These are phyloP conservation scores for Dendronephthya gigantea DNA, from an alignment of 64 coral and sea anemone genomes.

Conservation along the genomic window DNA sequence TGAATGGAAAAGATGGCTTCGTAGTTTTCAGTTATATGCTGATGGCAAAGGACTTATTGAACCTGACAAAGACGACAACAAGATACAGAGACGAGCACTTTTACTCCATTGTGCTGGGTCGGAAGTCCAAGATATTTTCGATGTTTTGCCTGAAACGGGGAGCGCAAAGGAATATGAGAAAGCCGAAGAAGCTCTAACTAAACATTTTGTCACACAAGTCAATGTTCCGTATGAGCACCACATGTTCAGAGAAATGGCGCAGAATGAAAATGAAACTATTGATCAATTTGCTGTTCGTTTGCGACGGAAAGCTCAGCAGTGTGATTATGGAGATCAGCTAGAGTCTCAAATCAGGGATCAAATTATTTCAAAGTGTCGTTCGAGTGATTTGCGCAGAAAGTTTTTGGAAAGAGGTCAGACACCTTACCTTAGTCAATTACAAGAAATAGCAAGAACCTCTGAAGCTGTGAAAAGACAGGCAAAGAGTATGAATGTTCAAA, in stretches of 20 bases:
- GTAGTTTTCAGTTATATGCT: constrained; percentile 23
- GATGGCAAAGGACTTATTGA: constrained; percentile 21
- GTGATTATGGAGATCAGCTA: constrained; percentile 5
- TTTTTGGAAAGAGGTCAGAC: constrained; percentile 1
- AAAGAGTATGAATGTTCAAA: constrained; percentile 24
- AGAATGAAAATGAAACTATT: constrained; percentile 8
- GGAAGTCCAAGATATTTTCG: constrained; percentile 41
- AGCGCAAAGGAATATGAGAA: constrained; percentile 32
- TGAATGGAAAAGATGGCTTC: constrained; percentile 32
- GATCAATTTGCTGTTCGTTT: neutral
- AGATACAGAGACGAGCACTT: constrained; percentile 35
- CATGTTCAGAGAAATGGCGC: constrained; percentile 15
- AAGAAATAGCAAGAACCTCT: constrained; percentile 28
- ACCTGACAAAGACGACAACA: constrained; percentile 19
- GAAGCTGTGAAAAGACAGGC: constrained; percentile 24
- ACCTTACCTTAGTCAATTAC: neutral
- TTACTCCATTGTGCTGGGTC: constrained; percentile 23
- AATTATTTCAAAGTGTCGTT: constrained; percentile 17
- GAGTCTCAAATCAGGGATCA: neutral
- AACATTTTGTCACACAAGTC: constrained; percentile 19
- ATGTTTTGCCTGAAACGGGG: constrained; percentile 12
- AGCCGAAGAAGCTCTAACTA: constrained; percentile 17
- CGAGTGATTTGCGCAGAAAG: constrained; percentile 26
- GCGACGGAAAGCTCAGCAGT: constrained; percentile 7
- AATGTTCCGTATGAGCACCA: constrained; percentile 33